Conservation (phyloP, 2,797 vertebrate species). For the Neosilurus mollespiculum region DNA sequence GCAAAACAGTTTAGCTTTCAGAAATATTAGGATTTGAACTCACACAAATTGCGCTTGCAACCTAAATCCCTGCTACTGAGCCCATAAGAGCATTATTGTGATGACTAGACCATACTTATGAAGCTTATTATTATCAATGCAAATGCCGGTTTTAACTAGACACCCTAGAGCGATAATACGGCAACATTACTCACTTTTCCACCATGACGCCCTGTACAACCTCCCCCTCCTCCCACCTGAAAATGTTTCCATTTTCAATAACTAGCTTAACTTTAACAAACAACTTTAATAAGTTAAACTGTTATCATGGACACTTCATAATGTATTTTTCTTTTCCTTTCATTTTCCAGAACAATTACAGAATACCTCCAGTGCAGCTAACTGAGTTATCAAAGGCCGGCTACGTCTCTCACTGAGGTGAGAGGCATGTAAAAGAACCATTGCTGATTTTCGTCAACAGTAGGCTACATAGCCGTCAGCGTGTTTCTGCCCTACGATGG, state of each 20-base stretch:
- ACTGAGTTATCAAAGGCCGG: no score
- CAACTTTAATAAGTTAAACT: no score
- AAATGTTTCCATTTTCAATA: neutral
- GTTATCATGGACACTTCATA: neutral
- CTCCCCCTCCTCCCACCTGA: no score
- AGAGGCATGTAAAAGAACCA: no score
- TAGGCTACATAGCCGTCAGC: no score
- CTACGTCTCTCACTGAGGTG: no score
- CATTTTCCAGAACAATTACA: no score
- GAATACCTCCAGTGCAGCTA: no score
- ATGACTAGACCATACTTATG: neutral
- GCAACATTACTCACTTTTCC: neutral
- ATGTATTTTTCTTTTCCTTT: no score
- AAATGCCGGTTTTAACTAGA: neutral
- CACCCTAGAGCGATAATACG: neutral
- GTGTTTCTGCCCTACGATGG: no score
- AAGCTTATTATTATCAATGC: neutral
- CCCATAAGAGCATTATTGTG: neutral
- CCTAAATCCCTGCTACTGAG: neutral
- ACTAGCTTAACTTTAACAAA: neutral
- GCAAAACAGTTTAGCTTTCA: neutral
- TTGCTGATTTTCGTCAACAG: no score
- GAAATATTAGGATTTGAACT: neutral
- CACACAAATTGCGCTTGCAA: neutral
- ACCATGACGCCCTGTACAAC: neutral